Evolutionary conservation across 2,888 invertebrate genomes (phyloP), one percentile per base, ranked within the genome.

Genomic region (Tipula unca): DNA sequence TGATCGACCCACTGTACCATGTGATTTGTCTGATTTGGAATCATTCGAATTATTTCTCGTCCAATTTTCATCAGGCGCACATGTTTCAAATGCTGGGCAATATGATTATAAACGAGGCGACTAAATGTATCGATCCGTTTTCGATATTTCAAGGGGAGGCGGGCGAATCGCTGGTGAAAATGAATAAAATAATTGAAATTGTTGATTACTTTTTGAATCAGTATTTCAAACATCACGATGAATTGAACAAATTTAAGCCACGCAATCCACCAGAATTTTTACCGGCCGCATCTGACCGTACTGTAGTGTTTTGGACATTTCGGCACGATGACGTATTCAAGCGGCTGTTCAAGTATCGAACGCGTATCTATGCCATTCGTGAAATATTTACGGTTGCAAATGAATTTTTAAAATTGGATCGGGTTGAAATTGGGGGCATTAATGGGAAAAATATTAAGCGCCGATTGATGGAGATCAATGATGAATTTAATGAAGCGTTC

Each of bases 401-500:
- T 1, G 98, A 98, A 89, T 97, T 97, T 90, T 91, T 94, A 83
- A 97, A 97, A 89, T 90, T 98, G 86, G 98, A 98, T 90, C 97
- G 96, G 89, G 94, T 97, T 0, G 95, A 95, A 89, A 93, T 96
- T 86, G 94, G 95, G 82, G 96, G 95, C 0, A 89, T 94, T 6
- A 92, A 93, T 86, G 95, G 95, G 0, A 93, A 93, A 87, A 92
- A 35, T 32, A 83, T 83, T n/a, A 83, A 83, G 17, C 29, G 83
- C 6, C 29, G 83, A 14, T 83, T 83, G 32, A 83, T 6, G n/a
- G 83, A 83, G 86, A 86, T 86, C 14, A 29, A 29, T 5, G 90
- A 90, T 39, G 89, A 89, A 25, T 90, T 89, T 85, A 89, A 89
- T 85, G 87, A 35, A 2, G 86, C 86, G 32, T 90, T 89, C 86